phyloP scores from a whole-genome alignment of 2,113 vertebrate species.

The Perca schrenkii region DNA sequence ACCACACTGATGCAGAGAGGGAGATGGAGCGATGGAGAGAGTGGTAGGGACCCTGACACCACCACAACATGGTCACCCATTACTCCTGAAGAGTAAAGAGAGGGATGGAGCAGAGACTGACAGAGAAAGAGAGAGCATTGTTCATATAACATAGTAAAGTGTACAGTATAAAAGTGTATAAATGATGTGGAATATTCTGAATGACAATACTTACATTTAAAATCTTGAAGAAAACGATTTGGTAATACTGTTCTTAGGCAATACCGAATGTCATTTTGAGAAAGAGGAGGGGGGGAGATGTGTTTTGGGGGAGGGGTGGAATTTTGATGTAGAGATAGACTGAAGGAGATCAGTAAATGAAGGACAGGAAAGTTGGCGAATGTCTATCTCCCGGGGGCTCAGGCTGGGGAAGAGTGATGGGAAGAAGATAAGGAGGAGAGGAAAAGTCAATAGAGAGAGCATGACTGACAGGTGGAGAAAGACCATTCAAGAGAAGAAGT shows the following conservation, averaged over 20 bases:
- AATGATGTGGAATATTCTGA: background rate
- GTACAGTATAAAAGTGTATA: background rate
- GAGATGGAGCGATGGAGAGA: background rate
- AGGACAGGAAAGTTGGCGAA: conserved; percentile 38
- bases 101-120: background rate
- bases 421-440: conserved; percentile 49
- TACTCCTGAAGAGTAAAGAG: conserved; percentile 26
- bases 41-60: conserved; percentile 46
- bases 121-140: background rate
- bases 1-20: conserved; percentile 27
- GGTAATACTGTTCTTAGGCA: background rate
- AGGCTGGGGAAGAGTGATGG: conserved; percentile 47
- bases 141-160: background rate
- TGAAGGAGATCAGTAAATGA: conserved; percentile 50
- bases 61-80: conserved; percentile 48
- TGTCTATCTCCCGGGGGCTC: conserved; percentile 45
- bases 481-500: background rate
- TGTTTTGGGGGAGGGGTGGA: background rate
- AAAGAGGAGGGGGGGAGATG: background rate
- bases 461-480: conserved; percentile 40
- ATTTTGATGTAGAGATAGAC: conserved; percentile 3
- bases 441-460: conserved; percentile 62
- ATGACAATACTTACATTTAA: background rate
- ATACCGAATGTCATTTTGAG: background rate
- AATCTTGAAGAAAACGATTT: background rate